Percentiles rank a stretch among this genome's conserved stretches.
Conservation (phyloP, 2,888 invertebrate genomes). For the Acronicta alni region DNA sequence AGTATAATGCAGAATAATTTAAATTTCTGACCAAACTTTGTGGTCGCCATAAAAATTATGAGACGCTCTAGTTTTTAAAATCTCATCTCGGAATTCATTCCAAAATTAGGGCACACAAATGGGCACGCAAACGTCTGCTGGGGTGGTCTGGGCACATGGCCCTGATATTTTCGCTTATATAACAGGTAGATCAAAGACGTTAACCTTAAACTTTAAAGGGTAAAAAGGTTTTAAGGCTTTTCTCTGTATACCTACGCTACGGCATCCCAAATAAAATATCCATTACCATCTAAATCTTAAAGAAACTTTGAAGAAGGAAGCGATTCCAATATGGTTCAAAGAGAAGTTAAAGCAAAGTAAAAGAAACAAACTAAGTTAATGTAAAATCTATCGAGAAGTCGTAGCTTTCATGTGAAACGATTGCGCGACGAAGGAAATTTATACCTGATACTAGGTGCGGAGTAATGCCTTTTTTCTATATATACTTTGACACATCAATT, state of each 20-base stretch:
- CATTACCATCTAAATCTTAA: conserved; percentile 36
- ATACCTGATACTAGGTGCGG: conserved; percentile 1
- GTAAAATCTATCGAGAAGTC: conserved; percentile 54
- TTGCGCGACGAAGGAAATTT: conserved; percentile 40
- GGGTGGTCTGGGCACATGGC: too few species aligned
- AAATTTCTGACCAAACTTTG: too few species aligned
- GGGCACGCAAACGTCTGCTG: too few species aligned
- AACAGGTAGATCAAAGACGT: too few species aligned
- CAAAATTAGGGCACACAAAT: too few species aligned
- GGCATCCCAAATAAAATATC: conserved; percentile 39
- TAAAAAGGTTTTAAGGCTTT: neutral
- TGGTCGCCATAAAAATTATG: too few species aligned
- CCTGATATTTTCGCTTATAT: too few species aligned
- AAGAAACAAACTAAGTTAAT: conserved; percentile 53
- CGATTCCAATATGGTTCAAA: conserved; percentile 45
- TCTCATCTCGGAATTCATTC: too few species aligned
- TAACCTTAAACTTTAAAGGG: neutral
- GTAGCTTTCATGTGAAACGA: conserved; percentile 52
- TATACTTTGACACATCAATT: too few species aligned
- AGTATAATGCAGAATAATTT: too few species aligned
- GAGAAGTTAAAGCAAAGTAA: conserved; percentile 41
- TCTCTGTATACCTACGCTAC: neutral
- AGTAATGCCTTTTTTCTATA: conserved; percentile 12
- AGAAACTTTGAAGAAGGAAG: conserved; percentile 29
- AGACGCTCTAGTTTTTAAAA: too few species aligned